phyloP scores from a whole-genome alignment of 2,888 invertebrate species.

The Thymelicus acteon region DNA sequence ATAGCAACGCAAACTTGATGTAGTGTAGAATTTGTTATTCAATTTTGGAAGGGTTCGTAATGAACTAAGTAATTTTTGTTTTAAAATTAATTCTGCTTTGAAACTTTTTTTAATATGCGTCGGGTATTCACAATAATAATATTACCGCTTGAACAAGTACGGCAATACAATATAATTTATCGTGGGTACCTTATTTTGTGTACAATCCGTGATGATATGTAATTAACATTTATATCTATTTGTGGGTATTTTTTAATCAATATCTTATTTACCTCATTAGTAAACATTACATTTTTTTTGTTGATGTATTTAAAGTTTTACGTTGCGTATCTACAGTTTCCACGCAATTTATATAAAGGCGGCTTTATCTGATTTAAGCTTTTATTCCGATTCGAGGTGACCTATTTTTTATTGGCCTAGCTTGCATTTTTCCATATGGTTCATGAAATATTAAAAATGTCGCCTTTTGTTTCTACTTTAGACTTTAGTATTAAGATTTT shows the following conservation, averaged over 20 bases:
- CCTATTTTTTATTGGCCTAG: conserved; percentile 48
- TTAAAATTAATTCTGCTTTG: not conserved
- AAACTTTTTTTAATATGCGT: not conserved
- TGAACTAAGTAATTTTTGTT: not conserved
- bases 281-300: too few relatives aligned
- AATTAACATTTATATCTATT: too few relatives aligned
- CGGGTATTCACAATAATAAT: too few relatives aligned
- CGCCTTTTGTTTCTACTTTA: conserved; percentile 23
- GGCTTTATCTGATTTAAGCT: conserved; percentile 67
- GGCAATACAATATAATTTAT: too few relatives aligned
- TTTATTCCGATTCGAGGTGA: conserved; percentile 49
- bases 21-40: not conserved
- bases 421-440: conserved; percentile 47
- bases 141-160: too few relatives aligned
- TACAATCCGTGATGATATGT: too few relatives aligned
- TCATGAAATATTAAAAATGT: conserved; percentile 43
- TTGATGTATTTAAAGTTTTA: not conserved
- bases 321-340: not conserved
- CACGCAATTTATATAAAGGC: conserved; percentile 63
- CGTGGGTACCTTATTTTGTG: too few relatives aligned
- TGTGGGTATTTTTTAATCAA: too few relatives aligned
- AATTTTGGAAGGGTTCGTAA: not conserved
- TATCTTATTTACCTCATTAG: too few relatives aligned
- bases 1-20: not conserved
- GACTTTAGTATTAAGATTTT: conserved; percentile 32